These are phyloP conservation scores for Barypeithes pellucidus DNA, from an alignment of 2,888 invertebrate genomes.

Conservation along the genomic window DNA sequence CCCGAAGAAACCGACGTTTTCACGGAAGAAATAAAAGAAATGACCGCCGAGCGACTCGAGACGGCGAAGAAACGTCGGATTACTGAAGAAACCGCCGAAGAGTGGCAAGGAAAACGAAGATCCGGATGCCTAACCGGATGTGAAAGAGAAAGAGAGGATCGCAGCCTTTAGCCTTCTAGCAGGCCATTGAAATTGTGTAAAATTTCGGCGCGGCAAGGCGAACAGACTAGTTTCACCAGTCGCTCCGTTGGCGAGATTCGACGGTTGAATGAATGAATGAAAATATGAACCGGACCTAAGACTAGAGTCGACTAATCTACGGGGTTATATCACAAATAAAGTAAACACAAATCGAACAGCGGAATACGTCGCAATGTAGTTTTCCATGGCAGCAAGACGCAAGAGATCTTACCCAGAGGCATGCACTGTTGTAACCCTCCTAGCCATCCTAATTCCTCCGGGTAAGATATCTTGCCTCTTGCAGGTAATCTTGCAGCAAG, in stretches of 20 bases:
- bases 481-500: too few species aligned
- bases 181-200: slow-evolving; percentile 50
- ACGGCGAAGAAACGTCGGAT: slow-evolving; percentile 37
- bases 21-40: slow-evolving; percentile 13
- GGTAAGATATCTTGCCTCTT: too few species aligned
- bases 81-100: slow-evolving; percentile 42
- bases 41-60: slow-evolving; percentile 13
- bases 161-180: slow-evolving; percentile 51
- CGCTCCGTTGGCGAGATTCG: slow-evolving; percentile 38
- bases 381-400: not conserved
- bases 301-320: slow-evolving; percentile 32
- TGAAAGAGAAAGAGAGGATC: slow-evolving; percentile 52
- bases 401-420: too few species aligned
- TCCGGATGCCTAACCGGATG: slow-evolving; percentile 54
- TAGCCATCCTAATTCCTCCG: too few species aligned
- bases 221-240: slow-evolving; percentile 44
- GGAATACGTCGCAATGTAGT: too few species aligned
- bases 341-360: not conserved
- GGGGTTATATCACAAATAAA: slow-evolving; percentile 18
- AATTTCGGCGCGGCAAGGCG: slow-evolving; percentile 49
- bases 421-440: too few species aligned
- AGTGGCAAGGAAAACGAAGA: slow-evolving; percentile 50
- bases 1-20: slow-evolving; percentile 1
- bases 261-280: slow-evolving; percentile 50
- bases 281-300: slow-evolving; percentile 54